A percentile compares a stretch with the other conserved stretches of the same genome.
These are phyloP conservation scores for Rhynchomys soricoides DNA, from an alignment of 2,113 vertebrate species.

Conservation along the genomic window DNA sequence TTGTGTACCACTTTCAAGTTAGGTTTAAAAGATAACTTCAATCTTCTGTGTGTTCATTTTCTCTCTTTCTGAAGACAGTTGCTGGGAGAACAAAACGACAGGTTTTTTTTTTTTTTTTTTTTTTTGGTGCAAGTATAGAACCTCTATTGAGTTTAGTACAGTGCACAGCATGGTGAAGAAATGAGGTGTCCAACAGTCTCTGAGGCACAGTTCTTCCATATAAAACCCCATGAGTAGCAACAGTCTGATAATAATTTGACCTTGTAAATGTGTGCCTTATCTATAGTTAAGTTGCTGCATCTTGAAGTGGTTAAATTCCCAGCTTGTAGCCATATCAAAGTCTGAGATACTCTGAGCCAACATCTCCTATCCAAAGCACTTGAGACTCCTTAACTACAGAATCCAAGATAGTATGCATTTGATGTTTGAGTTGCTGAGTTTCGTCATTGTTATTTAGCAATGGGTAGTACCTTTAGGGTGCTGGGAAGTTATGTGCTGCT, in stretches of 20 bases:
- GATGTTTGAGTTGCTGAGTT: neutral
- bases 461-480: neutral
- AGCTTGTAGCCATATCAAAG: neutral
- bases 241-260: neutral
- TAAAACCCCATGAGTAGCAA: neutral
- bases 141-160: neutral
- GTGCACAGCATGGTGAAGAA: neutral
- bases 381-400: neutral
- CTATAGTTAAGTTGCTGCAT: neutral
- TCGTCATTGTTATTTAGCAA: neutral
- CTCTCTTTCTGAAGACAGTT: neutral
- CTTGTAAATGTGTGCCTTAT: neutral
- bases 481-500: neutral
- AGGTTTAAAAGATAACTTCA: neutral
- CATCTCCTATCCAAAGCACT: neutral
- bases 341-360: neutral
- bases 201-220: neutral
- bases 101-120: conserved; percentile 12
- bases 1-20: neutral
- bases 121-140: neutral
- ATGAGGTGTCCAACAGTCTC: neutral
- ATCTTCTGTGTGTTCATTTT: neutral
- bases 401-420: neutral
- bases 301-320: neutral
- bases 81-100: neutral